These are phyloP conservation scores for Dipus sagitta DNA, from an alignment of 2,797 vertebrate species.

Conservation along the genomic window DNA sequence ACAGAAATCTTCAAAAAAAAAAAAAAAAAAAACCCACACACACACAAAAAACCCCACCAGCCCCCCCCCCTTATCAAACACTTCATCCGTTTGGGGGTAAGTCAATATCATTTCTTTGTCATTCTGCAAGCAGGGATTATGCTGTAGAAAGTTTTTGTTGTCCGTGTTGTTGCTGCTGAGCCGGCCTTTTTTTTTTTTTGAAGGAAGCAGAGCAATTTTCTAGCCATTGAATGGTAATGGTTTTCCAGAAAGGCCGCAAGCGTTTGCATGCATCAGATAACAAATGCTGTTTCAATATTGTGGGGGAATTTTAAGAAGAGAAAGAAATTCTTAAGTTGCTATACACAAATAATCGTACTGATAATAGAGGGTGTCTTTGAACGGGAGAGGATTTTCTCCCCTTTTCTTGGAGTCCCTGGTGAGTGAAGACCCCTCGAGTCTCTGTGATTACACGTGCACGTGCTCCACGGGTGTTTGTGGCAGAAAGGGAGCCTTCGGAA, in stretches of 20 bases:
- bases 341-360: constrained; percentile 58
- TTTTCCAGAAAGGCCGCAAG: constrained; percentile 83
- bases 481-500: constrained; percentile 33
- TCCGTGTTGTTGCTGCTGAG: constrained; percentile 55
- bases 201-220: constrained; percentile 82
- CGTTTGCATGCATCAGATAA: constrained; percentile 70
- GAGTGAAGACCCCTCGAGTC: constrained; percentile 6
- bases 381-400: constrained; percentile 36
- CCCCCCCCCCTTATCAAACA: constrained; percentile 83
- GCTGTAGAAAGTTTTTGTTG: constrained; percentile 83
- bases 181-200: neutral
- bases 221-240: constrained; percentile 81
- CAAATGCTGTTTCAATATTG: constrained; percentile 79
- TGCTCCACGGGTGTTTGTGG: constrained; percentile 65
- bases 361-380: constrained; percentile 56
- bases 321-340: constrained; percentile 65
- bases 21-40: constrained; percentile 65
- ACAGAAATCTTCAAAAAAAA: constrained; percentile 85
- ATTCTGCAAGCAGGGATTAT: constrained; percentile 69
- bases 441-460: constrained; percentile 55
- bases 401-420: neutral
- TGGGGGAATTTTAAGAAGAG: constrained; percentile 74
- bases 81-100: constrained; percentile 84
- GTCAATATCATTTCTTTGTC: constrained; percentile 85
- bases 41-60: neutral